Evolutionary conservation across 2,888 invertebrate species (phyloP).

Genomic region (Marronus borbonicus): DNA sequence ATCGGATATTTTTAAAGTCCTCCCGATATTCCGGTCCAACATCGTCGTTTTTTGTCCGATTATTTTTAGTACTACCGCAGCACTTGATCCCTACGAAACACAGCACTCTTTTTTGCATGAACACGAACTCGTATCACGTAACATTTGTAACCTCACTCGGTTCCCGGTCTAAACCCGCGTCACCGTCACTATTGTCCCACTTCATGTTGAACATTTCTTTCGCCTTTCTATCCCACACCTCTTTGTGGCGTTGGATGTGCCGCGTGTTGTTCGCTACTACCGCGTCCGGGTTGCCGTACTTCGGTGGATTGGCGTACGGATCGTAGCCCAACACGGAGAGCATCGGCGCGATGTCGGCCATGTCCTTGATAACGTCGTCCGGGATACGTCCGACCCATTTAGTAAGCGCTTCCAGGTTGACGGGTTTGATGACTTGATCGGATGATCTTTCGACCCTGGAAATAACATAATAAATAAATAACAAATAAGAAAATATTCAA

Average conservation of each 20-base stretch:
- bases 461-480: constrained; percentile 52
- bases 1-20: constrained; percentile 49
- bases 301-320: constrained; percentile 96
- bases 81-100: constrained; percentile 48
- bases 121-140: constrained; percentile 63
- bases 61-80: constrained; percentile 14
- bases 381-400: constrained; percentile 95
- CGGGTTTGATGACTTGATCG: constrained; percentile 98
- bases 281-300: constrained; percentile 90
- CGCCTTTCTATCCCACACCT: constrained; percentile 68
- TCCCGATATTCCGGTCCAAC: constrained; percentile 15
- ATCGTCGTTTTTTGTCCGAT: constrained; percentile 8
- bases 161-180: constrained; percentile 65
- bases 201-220: constrained; percentile 67
- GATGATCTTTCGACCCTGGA: constrained; percentile 95
- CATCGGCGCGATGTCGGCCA: constrained; percentile 97
- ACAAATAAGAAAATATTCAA: no score
- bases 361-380: constrained; percentile 91
- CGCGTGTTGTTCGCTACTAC: constrained; percentile 80
- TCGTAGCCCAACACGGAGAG: constrained; percentile 93
- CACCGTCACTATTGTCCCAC: constrained; percentile 58
- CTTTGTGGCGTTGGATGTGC: constrained; percentile 66
- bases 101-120: constrained; percentile 48
- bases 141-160: constrained; percentile 66
- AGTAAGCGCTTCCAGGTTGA: constrained; percentile 95